Base-by-base conservation (phyloP, 2,797 vertebrate genomes). In the Vultur gryphus region DNA sequence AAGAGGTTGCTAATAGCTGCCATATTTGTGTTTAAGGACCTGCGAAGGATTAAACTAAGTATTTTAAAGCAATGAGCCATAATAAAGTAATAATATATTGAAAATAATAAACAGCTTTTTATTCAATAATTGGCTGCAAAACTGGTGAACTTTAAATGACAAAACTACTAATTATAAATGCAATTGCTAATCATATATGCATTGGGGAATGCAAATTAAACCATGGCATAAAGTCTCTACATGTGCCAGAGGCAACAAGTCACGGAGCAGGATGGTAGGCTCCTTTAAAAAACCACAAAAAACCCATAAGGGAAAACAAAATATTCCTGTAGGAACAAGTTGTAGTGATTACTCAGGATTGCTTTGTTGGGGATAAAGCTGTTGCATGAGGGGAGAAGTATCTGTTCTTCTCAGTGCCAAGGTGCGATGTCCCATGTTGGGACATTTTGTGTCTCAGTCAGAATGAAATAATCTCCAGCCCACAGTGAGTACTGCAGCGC, bases 1-100 rank as follows among this genome's bases (percentile, higher is more conserved):
- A 99, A 99, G 98, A 98, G 97, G 98, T 98, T 98, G 96, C 98
- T 99, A 99, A 99, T 99, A 98, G 98, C 98, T 98, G 96, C 98
- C 98, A 98, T 98, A 98, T 98, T 98, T 98, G 97, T 98, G 98
- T 98, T 98, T 98, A 98, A 98, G 98, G 98, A 98, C 98, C 98
- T 98, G 97, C 97, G 96, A 97, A 98, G 97, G 97, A 98, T 98
- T 98, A 97, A 97, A 96, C 77, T 95, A 98, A 98, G 97, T 97
- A 98, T 97, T 98, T 98, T 98, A 98, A 97, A 97, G 97, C 98
- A 98, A 98, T 98, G 98, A 98, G 97, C 97, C 98, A 97, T 98
- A 98, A 98, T 97, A 98, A 98, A 98, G 97, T 98, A 97, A 98
- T 98, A 98, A 98, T 98, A 98, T 97, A 98, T 97, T 97, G 97